Evolutionary conservation across 1,140 invertebrate genomes (phyloP), one percentile per base, ranked within the genome.

Genomic region (Lepidurus arcticus): DNA sequence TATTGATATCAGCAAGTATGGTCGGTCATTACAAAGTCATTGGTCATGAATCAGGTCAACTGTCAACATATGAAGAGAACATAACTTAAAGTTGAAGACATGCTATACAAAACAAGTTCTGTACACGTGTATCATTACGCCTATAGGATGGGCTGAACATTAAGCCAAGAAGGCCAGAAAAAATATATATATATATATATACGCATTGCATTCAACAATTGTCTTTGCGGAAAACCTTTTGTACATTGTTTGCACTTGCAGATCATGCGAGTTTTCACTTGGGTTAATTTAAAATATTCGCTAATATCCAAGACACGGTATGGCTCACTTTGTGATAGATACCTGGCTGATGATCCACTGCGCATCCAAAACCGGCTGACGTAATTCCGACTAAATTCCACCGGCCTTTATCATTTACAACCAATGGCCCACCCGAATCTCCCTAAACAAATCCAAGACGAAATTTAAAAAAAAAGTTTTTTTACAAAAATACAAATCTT

Each of bases 361-460:
- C 93, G 85, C 93, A 94, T 6, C 92, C 93, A 83, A 94, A 94
- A 9, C 93, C 93, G 0, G 93, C 93, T 75, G 92, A 94, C 0
- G 93, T 94, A 73, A 96, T 94, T 16, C 94, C 94, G 8, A 91
- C 91, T 42, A 95, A 85, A 76, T 91, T 92, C 88, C 92, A 96
- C 13, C 89, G 85, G 0, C 91, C 89, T 79, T 87, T 85, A 73
- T 87, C 84, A 79, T 87, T 82, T 73, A 91, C 90, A 82, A 94
- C 91, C 9, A 95, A 84, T 0, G 93, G 92, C 1, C 94, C 93
- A 1, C 93, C 94, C 11, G 92, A 94, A 84, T 95, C 93, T 43
- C 93, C 88, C 92, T 93, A 81, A 82, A 77, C 44, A 9, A 80
- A 76, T 13, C n/a, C 16, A 75, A 53, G 42, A 74, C 16, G 7